Evolutionary conservation across 2,888 invertebrate genomes (phyloP).

Genomic region (Tiphia femorata): DNA sequence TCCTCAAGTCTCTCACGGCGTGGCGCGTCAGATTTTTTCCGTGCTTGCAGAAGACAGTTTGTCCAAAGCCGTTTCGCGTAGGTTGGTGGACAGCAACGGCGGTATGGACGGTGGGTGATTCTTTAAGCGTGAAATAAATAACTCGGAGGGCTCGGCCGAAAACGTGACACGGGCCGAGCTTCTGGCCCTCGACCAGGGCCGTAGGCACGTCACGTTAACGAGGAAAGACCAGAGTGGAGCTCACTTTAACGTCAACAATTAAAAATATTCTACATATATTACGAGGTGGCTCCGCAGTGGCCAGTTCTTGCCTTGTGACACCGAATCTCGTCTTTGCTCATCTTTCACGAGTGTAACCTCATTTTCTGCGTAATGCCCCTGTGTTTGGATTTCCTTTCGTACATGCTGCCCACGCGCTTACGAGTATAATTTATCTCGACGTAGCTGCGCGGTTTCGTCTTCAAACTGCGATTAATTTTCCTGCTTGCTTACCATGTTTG

Average conservation of each 20-base stretch:
- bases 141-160: constrained; percentile 60
- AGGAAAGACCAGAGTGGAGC: constrained; percentile 61
- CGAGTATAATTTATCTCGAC: too few species aligned
- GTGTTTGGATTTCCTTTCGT: too few species aligned
- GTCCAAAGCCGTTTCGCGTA: constrained; percentile 40
- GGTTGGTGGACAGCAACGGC: constrained; percentile 35
- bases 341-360: constrained; percentile 30
- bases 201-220: constrained; percentile 54
- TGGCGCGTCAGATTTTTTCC: constrained; percentile 29
- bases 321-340: constrained; percentile 26
- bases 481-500: too few species aligned
- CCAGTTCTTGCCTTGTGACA: constrained; percentile 16
- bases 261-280: constrained; percentile 69
- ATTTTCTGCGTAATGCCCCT: constrained; percentile 13
- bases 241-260: constrained; percentile 69
- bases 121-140: constrained; percentile 67
- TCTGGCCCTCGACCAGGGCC: constrained; percentile 37
- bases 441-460: too few species aligned
- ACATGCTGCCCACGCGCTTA: too few species aligned
- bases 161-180: constrained; percentile 46
- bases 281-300: constrained; percentile 25
- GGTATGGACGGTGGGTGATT: constrained; percentile 57
- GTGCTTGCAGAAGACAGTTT: constrained; percentile 46
- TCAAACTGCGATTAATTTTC: too few species aligned
- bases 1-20: constrained; percentile 14